A percentile compares a stretch with the other conserved stretches of the same genome.
Conservation (phyloP, 2,113 vertebrate species). For the Pelodiscus sinensis region DNA sequence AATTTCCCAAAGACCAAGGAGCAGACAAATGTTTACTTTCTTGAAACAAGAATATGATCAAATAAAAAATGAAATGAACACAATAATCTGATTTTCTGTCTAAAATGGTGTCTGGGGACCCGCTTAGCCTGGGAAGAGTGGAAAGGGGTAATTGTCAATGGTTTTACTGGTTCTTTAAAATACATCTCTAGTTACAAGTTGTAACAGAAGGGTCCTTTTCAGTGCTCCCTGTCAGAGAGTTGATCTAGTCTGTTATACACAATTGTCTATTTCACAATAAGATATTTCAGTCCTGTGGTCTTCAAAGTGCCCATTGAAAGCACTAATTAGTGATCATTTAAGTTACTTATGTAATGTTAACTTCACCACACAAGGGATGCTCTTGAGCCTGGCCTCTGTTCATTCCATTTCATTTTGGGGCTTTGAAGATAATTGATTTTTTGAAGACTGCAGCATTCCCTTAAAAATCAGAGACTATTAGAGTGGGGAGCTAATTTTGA, state of each 20-base stretch:
- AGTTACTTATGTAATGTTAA: slow-evolving; percentile 72
- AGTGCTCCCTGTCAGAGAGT: slow-evolving; percentile 28
- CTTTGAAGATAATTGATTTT: slow-evolving; percentile 77
- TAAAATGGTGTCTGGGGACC: neutral
- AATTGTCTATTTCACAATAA: slow-evolving; percentile 54
- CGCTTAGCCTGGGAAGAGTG: neutral
- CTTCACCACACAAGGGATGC: slow-evolving; percentile 66
- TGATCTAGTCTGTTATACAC: slow-evolving; percentile 46
- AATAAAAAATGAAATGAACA: neutral
- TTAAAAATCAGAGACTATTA: slow-evolving; percentile 68
- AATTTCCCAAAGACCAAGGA: neutral
- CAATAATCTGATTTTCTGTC: neutral
- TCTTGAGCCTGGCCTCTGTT: slow-evolving; percentile 78
- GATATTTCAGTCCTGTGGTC: slow-evolving; percentile 62
- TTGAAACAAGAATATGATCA: neutral
- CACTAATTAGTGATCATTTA: slow-evolving; percentile 73
- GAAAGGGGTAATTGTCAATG: neutral
- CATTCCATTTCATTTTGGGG: slow-evolving; percentile 71
- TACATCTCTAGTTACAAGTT: slow-evolving; percentile 25
- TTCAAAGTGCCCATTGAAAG: slow-evolving; percentile 45
- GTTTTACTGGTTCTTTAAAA: neutral
- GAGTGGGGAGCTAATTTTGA: slow-evolving; percentile 63
- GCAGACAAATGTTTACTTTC: neutral
- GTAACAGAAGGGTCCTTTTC: neutral
- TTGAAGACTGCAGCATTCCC: slow-evolving; percentile 67